Percentiles rank a stretch among this genome's conserved stretches.
Conservation (phyloP, 2,888 invertebrate species). For the Pyrrhosoma nymphula region DNA sequence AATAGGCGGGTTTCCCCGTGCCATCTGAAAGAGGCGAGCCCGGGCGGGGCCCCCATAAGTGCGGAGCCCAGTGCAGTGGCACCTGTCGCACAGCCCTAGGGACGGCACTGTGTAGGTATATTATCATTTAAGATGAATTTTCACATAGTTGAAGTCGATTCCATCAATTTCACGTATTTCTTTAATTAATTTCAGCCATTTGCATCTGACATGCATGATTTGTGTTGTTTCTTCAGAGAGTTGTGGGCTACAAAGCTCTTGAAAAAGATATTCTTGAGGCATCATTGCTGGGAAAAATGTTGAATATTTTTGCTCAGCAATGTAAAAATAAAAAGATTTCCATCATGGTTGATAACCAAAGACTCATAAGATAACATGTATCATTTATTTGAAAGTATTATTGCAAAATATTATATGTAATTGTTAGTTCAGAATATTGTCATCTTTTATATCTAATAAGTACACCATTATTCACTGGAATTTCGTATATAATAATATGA, state of each 20-base stretch:
- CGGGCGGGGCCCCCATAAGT: too few species aligned
- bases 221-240: neutral
- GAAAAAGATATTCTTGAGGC: neutral
- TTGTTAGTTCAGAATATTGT: neutral
- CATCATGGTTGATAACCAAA: neutral
- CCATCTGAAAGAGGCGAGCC: too few species aligned
- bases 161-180: too few species aligned
- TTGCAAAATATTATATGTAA: neutral
- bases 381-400: neutral
- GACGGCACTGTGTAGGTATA: too few species aligned
- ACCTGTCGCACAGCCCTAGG: too few species aligned
- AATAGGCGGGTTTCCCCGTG: too few species aligned
- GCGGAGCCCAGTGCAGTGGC: too few species aligned
- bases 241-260: neutral
- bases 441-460: neutral
- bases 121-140: too few species aligned
- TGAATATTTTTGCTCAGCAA: neutral
- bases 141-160: too few species aligned
- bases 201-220: neutral
- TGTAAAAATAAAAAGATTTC: neutral
- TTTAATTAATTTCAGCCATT: neutral
- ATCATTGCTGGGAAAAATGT: neutral
- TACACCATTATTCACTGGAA: neutral
- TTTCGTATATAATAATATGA: neutral
- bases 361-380: neutral